phyloP scores from a whole-genome alignment of 2,797 vertebrate genomes.

The Falco columbarius region DNA sequence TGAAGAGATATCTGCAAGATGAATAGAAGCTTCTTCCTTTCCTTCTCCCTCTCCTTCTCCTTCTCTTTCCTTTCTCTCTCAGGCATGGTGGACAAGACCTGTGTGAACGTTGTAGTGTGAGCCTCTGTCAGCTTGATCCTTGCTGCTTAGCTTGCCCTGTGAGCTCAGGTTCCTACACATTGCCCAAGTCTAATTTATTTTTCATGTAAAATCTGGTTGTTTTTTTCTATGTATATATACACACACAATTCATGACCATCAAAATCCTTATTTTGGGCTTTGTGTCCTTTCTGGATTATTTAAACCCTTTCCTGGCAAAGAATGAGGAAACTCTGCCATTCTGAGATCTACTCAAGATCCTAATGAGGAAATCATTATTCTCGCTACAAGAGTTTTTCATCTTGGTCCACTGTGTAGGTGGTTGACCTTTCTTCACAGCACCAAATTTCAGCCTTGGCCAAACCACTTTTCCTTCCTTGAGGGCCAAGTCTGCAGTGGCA shows the following conservation, averaged over 20 bases:
- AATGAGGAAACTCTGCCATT: neutral
- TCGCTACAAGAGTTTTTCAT: neutral
- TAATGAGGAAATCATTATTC: neutral
- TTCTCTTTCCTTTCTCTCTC: neutral
- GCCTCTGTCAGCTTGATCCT: neutral
- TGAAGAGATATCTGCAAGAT: neutral
- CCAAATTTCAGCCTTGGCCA: neutral
- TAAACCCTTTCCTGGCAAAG: neutral
- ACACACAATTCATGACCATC: neutral
- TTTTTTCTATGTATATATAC: neutral
- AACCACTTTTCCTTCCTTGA: neutral
- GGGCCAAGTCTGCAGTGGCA: neutral
- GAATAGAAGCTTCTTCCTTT: neutral
- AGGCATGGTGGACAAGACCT: neutral
- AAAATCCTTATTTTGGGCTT: neutral
- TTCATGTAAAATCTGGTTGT: neutral
- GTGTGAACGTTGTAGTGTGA: neutral
- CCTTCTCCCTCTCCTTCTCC: neutral
- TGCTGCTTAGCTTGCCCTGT: neutral
- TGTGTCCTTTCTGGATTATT: neutral
- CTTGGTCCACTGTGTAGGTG: neutral
- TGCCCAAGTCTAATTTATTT: neutral
- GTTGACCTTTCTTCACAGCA: neutral
- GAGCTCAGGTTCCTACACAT: neutral
- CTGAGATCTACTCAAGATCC: neutral